phyloP scores from a whole-genome alignment of 2,797 vertebrate species.

The Ibycter americanus region DNA sequence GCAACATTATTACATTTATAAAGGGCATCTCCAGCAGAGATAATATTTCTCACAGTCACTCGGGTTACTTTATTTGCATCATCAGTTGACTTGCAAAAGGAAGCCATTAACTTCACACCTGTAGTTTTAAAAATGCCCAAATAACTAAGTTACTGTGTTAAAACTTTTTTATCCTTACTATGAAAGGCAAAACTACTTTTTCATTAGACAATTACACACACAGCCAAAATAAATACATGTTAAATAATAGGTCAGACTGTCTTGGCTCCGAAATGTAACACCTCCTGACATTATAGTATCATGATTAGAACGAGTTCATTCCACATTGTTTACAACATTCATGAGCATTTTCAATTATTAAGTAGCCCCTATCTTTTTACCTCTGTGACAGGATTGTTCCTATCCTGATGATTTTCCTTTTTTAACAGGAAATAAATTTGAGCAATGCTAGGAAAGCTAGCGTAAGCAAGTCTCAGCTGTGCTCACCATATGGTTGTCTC shows the following conservation, averaged over 20 bases:
- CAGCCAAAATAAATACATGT: background rate
- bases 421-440: constrained; percentile 72
- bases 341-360: constrained; percentile 92
- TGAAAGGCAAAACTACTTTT: constrained; percentile 27
- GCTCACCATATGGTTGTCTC: background rate
- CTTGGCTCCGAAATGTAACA: constrained; percentile 76
- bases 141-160: background rate
- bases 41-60: constrained; percentile 71
- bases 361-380: constrained; percentile 88
- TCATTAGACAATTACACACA: background rate
- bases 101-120: background rate
- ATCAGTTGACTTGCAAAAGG: background rate
- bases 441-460: background rate
- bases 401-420: constrained; percentile 77
- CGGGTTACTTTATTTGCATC: constrained; percentile 63
- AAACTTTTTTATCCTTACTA: background rate
- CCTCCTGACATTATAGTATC: constrained; percentile 85
- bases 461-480: background rate
- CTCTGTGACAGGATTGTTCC: constrained; percentile 76
- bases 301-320: constrained; percentile 88
- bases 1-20: constrained; percentile 71
- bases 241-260: constrained; percentile 65
- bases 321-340: constrained; percentile 89
- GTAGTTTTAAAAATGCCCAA: background rate
- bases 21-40: constrained; percentile 44